Conservation (phyloP, 2,888 invertebrate species). For the Oscheius onirici region DNA sequence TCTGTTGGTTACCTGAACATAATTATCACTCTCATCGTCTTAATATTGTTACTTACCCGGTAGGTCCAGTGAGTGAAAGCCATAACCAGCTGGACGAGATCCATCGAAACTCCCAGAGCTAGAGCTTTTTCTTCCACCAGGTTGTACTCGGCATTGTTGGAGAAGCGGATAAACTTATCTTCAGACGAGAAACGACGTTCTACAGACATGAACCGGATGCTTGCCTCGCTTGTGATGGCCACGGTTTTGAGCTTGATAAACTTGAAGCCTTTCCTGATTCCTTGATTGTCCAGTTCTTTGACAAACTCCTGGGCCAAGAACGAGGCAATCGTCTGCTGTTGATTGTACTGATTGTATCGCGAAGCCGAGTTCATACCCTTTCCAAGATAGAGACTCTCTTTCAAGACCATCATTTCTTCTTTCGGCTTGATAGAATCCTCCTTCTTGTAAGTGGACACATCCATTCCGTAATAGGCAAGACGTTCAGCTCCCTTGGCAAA, state of each 20-base stretch:
- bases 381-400: neutral
- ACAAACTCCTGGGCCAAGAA: constrained; percentile 23
- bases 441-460: constrained; percentile 1
- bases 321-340: constrained; percentile 32
- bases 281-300: neutral
- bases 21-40: neutral
- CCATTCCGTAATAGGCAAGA: constrained; percentile 23
- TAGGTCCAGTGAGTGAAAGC: constrained; percentile 37
- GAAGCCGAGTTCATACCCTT: constrained; percentile 23
- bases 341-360: constrained; percentile 28
- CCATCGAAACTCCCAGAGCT: constrained; percentile 16
- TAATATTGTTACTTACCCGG: neutral
- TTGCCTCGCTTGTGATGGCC: neutral
- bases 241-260: neutral
- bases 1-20: constrained; percentile 18
- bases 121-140: constrained; percentile 28
- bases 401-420: neutral
- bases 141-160: constrained; percentile 29
- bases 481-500: constrained; percentile 25
- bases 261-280: neutral
- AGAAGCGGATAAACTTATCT: constrained; percentile 31
- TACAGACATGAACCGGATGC: constrained; percentile 30
- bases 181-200: constrained; percentile 15
- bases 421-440: neutral
- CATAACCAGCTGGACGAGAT: constrained; percentile 33